A percentile compares a stretch with the other conserved stretches of the same genome.
Evolutionary conservation across 2,888 invertebrate genomes (phyloP).

Genomic region (Patella pellucida): DNA sequence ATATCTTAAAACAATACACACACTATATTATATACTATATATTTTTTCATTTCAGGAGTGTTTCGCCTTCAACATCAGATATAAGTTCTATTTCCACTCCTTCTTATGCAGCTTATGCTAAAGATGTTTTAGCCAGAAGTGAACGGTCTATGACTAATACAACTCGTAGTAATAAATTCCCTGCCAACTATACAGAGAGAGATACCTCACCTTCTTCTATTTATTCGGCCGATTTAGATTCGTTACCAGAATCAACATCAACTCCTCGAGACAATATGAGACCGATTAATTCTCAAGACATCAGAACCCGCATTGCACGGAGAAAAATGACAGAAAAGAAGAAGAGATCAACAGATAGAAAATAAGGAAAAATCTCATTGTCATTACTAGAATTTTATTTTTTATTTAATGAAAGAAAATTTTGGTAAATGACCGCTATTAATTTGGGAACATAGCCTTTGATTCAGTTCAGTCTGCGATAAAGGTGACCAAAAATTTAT

Average conservation of each 20-base stretch:
- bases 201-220: constrained; percentile 35
- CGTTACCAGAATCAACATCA: constrained; percentile 31
- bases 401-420: too few relatives aligned
- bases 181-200: neutral
- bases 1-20: too few relatives aligned
- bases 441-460: too few relatives aligned
- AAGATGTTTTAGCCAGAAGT: constrained; percentile 47
- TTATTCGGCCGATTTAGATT: constrained; percentile 41
- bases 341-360: neutral
- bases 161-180: neutral
- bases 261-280: neutral
- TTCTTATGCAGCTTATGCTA: constrained; percentile 51
- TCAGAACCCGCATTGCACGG: constrained; percentile 29
- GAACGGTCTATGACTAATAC: constrained; percentile 34
- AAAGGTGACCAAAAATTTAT: too few relatives aligned
- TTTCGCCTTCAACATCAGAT: constrained; percentile 36
- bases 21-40: too few relatives aligned
- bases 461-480: too few relatives aligned
- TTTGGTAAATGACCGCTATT: too few relatives aligned
- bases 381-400: too few relatives aligned
- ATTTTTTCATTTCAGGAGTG: neutral
- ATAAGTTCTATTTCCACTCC: constrained; percentile 38
- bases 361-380: neutral
- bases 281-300: constrained; percentile 36
- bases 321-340: constrained; percentile 1